phyloP scores from a whole-genome alignment of 92 coral and sea anemone species.

The Phenganax marumi region DNA sequence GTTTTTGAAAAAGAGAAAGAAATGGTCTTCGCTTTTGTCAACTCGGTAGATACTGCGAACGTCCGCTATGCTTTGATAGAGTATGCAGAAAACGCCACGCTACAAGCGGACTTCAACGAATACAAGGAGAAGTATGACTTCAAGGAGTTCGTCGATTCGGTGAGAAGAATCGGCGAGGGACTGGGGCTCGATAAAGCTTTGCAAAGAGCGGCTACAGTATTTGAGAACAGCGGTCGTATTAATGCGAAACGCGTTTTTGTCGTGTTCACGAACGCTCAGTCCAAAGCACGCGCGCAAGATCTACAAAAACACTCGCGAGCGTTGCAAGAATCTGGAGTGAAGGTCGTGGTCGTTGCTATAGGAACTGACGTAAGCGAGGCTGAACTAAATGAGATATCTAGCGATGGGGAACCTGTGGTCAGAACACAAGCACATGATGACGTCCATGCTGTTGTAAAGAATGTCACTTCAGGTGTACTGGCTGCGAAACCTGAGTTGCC shows the following conservation, averaged over 20 bases:
- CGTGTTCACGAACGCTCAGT: constrained; percentile 44
- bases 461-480: constrained; percentile 17
- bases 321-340: constrained; percentile 34
- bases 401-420: constrained; percentile 34
- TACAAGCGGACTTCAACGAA: constrained; percentile 32
- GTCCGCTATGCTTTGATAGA: constrained; percentile 37
- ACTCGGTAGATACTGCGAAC: constrained; percentile 37
- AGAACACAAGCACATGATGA: constrained; percentile 39
- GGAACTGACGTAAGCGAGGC: constrained; percentile 43
- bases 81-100: constrained; percentile 39
- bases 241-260: constrained; percentile 40
- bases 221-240: constrained; percentile 35
- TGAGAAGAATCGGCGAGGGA: constrained; percentile 40
- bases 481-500: constrained; percentile 12
- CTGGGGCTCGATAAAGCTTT: constrained; percentile 35
- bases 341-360: constrained; percentile 41
- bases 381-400: constrained; percentile 22
- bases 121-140: constrained; percentile 44
- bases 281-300: constrained; percentile 42
- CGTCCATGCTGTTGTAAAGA: constrained; percentile 24
- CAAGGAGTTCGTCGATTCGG: constrained; percentile 39
- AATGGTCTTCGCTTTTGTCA: constrained; percentile 38
- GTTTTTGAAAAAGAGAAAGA: constrained; percentile 46
- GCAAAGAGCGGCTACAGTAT: constrained; percentile 31
- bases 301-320: constrained; percentile 37